Evolutionary conservation across 2,888 invertebrate genomes (phyloP).

Genomic region (Tethea ocularis): DNA sequence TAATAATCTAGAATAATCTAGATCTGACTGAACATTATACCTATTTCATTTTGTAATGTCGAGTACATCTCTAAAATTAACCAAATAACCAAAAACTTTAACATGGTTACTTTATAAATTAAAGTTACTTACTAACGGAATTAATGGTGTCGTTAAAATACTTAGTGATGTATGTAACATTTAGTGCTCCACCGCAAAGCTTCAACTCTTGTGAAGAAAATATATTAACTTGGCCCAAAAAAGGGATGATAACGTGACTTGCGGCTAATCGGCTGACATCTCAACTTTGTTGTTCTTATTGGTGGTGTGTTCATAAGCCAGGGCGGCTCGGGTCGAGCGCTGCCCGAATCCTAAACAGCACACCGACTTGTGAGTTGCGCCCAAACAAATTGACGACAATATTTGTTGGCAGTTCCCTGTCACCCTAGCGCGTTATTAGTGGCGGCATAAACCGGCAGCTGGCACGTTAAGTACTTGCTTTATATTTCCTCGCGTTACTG

Average conservation of each 20-base stretch:
- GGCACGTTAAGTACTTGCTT: slow-evolving; percentile 20
- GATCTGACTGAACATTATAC: too few relatives aligned
- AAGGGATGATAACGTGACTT: slow-evolving; percentile 66
- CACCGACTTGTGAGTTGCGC: slow-evolving; percentile 52
- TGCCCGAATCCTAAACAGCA: slow-evolving; percentile 72
- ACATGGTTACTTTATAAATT: background rate
- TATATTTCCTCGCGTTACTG: background rate
- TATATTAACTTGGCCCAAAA: slow-evolving; percentile 58
- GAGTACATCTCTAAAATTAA: background rate
- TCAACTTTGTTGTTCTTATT: slow-evolving; percentile 79
- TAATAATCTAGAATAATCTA: too few relatives aligned
- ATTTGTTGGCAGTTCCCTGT: slow-evolving; percentile 73
- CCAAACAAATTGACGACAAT: slow-evolving; percentile 79
- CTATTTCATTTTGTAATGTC: background rate
- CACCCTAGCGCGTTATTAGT: slow-evolving; percentile 68
- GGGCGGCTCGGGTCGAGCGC: slow-evolving; percentile 57
- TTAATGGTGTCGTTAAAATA: background rate
- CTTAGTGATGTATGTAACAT: background rate
- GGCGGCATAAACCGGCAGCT: slow-evolving; percentile 42
- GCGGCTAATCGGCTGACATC: slow-evolving; percentile 74
- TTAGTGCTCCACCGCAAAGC: background rate
- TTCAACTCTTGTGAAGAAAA: slow-evolving; percentile 44
- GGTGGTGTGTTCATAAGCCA: slow-evolving; percentile 73
- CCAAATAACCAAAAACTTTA: background rate
- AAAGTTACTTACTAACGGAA: background rate